A percentile compares a stretch with the other conserved stretches of the same genome.
phyloP scores from a whole-genome alignment of 2,888 invertebrate species.

The Mimachlamys varia region DNA sequence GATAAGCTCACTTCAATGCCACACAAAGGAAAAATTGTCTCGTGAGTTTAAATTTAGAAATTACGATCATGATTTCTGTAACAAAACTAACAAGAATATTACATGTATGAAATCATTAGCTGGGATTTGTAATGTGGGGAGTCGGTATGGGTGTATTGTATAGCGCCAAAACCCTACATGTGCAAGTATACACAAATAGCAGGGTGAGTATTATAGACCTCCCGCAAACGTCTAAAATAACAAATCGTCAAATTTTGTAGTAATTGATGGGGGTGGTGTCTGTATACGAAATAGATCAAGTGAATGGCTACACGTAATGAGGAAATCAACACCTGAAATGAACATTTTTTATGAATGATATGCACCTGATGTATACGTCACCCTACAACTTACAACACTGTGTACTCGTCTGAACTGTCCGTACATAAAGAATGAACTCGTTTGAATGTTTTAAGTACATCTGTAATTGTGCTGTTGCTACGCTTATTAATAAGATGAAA shows the following conservation, averaged over 20 bases:
- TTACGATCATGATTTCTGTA: background rate
- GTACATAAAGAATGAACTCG: background rate
- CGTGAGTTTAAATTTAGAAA: slow-evolving; percentile 33
- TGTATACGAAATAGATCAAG: background rate
- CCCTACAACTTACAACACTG: background rate
- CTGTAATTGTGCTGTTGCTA: background rate
- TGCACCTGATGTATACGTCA: background rate
- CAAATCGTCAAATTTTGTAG: slow-evolving; percentile 21
- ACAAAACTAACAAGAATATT: background rate
- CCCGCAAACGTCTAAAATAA: slow-evolving; percentile 18
- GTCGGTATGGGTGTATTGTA: background rate
- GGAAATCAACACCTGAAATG: slow-evolving; percentile 2
- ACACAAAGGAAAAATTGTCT: slow-evolving; percentile 16
- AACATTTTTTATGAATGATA: slow-evolving; percentile 1
- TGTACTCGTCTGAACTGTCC: slow-evolving; percentile 6
- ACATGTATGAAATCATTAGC: slow-evolving; percentile 23
- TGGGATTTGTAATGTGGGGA: background rate
- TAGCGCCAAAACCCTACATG: background rate
- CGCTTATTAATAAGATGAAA: background rate
- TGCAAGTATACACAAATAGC: background rate
- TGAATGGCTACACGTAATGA: slow-evolving; percentile 15
- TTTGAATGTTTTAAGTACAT: background rate
- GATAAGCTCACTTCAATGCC: background rate
- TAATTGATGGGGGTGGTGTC: slow-evolving; percentile 33
- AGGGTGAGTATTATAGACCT: background rate